Evolutionary conservation across 2,113 vertebrate species (phyloP), one percentile per base, ranked within the genome.

Genomic region (Galemys pyrenaicus): DNA sequence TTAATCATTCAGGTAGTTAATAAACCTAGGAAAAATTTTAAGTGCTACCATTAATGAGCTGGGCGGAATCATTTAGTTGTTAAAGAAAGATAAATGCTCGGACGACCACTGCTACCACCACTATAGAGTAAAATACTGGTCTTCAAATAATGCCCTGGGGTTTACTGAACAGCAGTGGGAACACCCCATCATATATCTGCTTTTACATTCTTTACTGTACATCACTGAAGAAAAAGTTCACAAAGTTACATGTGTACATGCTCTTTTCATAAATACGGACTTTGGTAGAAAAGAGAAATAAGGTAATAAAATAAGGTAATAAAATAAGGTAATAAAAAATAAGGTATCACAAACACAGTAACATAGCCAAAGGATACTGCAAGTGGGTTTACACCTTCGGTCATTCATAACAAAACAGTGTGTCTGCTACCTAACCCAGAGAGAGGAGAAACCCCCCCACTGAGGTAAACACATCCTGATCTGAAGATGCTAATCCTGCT

Each of bases 241-340:
- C 13, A 71, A 93, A 96, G 75, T 30, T 79, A 70, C 0, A 73
- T 4, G 11, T 8, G n/a, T n/a, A n/a, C 81, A 60, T 87, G 51
- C 28, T 82, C 65, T 92, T 93, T 71, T 71, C 41, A 87, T 62
- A 83, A 32, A 89, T 56, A 56, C 20, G 32, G 35, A 64, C 13
- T 84, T 16, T 6, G n/a, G 87, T 26, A 75, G 71, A 44, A 80
- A 82, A 81, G 13, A 81, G n/a, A 64, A 74, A 30, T 10, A 77
- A 70, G 24, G 17, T 71, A 84, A 87, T 60, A 94, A 68, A 91
- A 30, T 10, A 77, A 70, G 24, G 17, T 71, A 84, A 87, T 60
- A 94, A 64, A 74, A 30, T 10, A 77, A 70, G 24, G 17, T 71
- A 84, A 87, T 60, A 94, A 68, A 91, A n/a, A n/a, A n/a, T n/a